Base-by-base conservation (phyloP, 1,140 invertebrate genomes). In the Drosophila sp. region DNA sequence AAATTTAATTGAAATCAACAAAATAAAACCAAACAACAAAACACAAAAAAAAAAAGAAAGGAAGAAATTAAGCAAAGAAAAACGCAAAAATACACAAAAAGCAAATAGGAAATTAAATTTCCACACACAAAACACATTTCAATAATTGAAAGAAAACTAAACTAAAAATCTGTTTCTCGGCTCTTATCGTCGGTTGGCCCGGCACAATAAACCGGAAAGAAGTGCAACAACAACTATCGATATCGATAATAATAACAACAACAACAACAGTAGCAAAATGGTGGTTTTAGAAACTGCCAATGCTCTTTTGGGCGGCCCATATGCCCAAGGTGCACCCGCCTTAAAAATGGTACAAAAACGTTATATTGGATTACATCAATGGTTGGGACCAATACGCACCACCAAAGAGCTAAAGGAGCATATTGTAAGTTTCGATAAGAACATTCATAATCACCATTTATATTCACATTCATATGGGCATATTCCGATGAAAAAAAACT, bases 321-420 rank as follows among this genome's bases (percentile, higher is more conserved):
- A 96, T 93, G 95, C 95, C 82, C 96, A 96, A 91, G 94, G 95
- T 76, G 95, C 95, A 78, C 95, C 95, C 79, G 95, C 96, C 78
- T 94, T 97, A 91, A 97, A 97, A 94, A 95, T 97, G 93, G 93
- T 97, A 92, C 96, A 96, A 83, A 97, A 97, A 93, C 94, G 96
- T 80, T 97, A 96, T 93, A 96, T 97, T 91, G 97, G 96, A 93
- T 93, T 97, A 90, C 97, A 97, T 93, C 96, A 96, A 90, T 97
- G 96, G 96, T 93, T 97, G 76, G 95, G 96, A 80, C 97, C 97
- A 66, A 94, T 97, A 74, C 93, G 93, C 55, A 74, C 70, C 83
- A 74, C 70, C 83, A 85, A 96, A 93, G 95, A 96, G 91, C 93
- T 96, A 62, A 94, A 94, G 93, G 93, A 94, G 83, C 94, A 95